Percentiles rank a stretch among this genome's conserved stretches.
Evolutionary conservation across 2,113 vertebrate species (phyloP).

Genomic region (Mesocricetus auratus): DNA sequence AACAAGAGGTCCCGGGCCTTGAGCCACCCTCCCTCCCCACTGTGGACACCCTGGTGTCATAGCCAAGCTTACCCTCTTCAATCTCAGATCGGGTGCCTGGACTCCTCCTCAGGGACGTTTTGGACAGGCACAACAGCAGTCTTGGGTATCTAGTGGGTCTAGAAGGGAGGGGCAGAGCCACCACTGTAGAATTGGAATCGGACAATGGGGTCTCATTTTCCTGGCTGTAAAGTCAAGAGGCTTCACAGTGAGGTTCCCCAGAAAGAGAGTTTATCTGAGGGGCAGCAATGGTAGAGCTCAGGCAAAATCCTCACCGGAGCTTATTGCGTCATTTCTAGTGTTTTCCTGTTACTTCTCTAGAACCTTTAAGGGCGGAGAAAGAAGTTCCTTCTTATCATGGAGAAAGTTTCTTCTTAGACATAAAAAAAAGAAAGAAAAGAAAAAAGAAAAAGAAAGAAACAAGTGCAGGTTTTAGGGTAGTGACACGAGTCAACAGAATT

Average conservation of each 20-base stretch:
- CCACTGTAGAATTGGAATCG: neutral
- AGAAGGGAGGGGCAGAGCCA: neutral
- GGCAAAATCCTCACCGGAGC: neutral
- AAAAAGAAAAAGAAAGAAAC: neutral
- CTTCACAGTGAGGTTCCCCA: neutral
- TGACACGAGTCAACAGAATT: neutral
- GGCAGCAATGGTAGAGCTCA: neutral
- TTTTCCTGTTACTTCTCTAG: neutral
- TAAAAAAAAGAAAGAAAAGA: neutral
- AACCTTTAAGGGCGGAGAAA: conserved; percentile 26
- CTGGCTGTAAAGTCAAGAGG: neutral
- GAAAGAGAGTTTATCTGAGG: neutral
- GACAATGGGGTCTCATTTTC: neutral
- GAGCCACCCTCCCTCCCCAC: neutral
- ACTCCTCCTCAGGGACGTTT: neutral
- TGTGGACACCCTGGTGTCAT: neutral
- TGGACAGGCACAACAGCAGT: neutral
- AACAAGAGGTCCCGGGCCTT: neutral
- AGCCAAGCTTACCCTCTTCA: neutral
- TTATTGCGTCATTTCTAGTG: neutral
- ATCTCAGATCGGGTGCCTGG: neutral
- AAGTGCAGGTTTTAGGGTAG: conserved; percentile 7
- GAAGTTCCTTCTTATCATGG: neutral
- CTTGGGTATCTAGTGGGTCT: neutral
- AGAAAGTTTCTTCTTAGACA: conserved; percentile 17